Evolutionary conservation across 2,888 invertebrate species (phyloP).

Genomic region (Nemotelus nigrinus): DNA sequence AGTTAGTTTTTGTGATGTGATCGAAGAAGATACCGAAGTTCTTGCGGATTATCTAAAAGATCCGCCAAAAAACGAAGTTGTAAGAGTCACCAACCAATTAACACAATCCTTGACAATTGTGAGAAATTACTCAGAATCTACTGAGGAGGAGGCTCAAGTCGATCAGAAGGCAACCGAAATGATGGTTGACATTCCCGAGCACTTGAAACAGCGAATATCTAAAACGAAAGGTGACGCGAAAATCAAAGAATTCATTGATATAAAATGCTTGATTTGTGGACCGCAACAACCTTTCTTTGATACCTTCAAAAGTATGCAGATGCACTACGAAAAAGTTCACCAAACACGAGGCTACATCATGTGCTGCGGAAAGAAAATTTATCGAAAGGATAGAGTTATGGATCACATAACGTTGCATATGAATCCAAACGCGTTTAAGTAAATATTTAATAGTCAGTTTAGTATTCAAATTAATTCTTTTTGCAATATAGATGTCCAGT

Average conservation of each 20-base stretch:
- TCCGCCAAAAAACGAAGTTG: not conserved
- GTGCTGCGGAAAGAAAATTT: conserved; percentile 51
- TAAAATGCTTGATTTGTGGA: conserved; percentile 48
- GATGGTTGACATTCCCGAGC: conserved; percentile 46
- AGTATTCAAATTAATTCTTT: not conserved
- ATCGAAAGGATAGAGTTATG: conserved; percentile 49
- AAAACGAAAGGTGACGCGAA: conserved; percentile 49
- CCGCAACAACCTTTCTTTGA: conserved; percentile 31
- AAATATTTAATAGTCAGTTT: not conserved
- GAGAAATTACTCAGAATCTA: too few species aligned
- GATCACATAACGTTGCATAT: conserved; percentile 51
- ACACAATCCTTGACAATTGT: not conserved
- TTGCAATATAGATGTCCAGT: conserved; percentile 47
- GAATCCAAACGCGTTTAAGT: conserved; percentile 51
- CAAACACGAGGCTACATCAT: conserved; percentile 47
- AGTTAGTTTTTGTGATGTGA: not conserved
- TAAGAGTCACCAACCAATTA: not conserved
- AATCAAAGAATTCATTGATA: conserved; percentile 50
- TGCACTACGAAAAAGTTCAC: conserved; percentile 48
- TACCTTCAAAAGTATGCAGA: conserved; percentile 51
- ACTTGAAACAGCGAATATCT: conserved; percentile 47
- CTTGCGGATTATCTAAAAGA: too few species aligned
- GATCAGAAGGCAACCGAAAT: too few species aligned
- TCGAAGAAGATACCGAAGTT: not conserved
- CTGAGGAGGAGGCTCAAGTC: too few species aligned